Evolutionary conservation across 30 jellyfish, hydroid and myxozoan species (phyloP), one percentile per base, ranked within the genome.

Genomic region (Chironex yamaguchii): DNA sequence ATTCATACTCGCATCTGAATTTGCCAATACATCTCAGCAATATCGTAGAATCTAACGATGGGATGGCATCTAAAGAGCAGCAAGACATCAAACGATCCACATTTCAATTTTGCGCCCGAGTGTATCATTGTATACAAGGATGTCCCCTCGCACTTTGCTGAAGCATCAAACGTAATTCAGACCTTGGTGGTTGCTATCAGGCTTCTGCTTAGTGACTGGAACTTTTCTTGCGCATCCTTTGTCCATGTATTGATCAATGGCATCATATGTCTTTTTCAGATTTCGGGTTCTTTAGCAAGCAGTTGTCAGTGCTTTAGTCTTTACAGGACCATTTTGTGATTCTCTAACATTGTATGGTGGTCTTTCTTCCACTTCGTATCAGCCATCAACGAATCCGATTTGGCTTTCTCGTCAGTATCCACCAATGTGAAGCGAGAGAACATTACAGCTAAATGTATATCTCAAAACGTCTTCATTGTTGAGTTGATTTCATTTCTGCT

Each of bases 1-100:
- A 79, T 49, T 88, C 96, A 88, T 62, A 88, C 58, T n/a, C n/a
- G n/a, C n/a, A n/a, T n/a, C 29, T 11, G 23, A 21, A 52, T 76
- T 32, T 76, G 88, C 33, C 11, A 86, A 51, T 48, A 76, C 89
- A 76, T 76, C 86, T 76, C 62, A 0, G 87, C 76, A 26, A 76
- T 32, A 51, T 76, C 88, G 25, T 70, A 20, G 24, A 76, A 26
- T 3, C 29, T 64, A n/a, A 85, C 86, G 30, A 76, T 85, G n/a
- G 88, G 88, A 25, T 76, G 85, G 24, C 23, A 3, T 76, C 62
- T 23, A 26, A 76, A 76, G 25, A 85, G 20, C n/a, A 51, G 51
- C 36, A 50, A 52, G 3, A 49, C 88, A 20, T 76, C 36, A 26
- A 76, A 42, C 48, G 25, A 22, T 20, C 31, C 69, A 23, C 72